These are phyloP conservation scores for Leptinotarsa juncta DNA, from an alignment of 2,888 invertebrate species.

Conservation along the genomic window DNA sequence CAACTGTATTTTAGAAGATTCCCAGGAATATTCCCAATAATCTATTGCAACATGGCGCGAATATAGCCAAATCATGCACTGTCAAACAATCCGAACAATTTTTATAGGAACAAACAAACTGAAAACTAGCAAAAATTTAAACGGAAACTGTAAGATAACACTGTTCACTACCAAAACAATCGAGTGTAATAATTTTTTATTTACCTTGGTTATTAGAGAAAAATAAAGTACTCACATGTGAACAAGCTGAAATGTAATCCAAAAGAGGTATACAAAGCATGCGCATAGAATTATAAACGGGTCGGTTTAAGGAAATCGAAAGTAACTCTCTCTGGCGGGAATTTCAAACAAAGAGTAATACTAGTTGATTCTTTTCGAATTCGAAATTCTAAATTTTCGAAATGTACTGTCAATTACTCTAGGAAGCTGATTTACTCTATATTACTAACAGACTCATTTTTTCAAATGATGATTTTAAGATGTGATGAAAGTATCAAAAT, in stretches of 20 bases:
- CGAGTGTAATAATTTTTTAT: conserved; percentile 61
- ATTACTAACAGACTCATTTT: too few relatives aligned
- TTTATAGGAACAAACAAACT: conserved; percentile 41
- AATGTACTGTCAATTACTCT: too few relatives aligned
- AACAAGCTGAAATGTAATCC: conserved; percentile 89
- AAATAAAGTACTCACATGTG: conserved; percentile 86
- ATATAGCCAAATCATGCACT: conserved; percentile 63
- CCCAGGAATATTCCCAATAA: conserved; percentile 47
- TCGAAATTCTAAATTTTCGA: neutral
- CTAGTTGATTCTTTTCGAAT: neutral
- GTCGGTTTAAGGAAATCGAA: conserved; percentile 46
- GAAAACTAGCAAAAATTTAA: conserved; percentile 33
- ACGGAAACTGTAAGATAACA: conserved; percentile 40
- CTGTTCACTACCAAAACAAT: conserved; percentile 1
- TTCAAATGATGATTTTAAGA: too few relatives aligned
- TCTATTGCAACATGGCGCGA: conserved; percentile 69
- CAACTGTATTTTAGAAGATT: conserved; percentile 20
- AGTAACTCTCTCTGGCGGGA: conserved; percentile 49
- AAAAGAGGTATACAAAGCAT: conserved; percentile 81
- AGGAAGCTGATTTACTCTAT: too few relatives aligned
- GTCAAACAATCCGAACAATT: conserved; percentile 59
- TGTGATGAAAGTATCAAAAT: too few relatives aligned
- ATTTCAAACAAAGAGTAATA: conserved; percentile 42
- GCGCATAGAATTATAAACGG: conserved; percentile 67
- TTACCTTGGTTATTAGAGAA: conserved; percentile 63